A percentile compares a stretch with the other conserved stretches of the same genome.
These are phyloP conservation scores for Pachyuromys duprasi DNA, from an alignment of 2,797 vertebrate species.

Conservation along the genomic window DNA sequence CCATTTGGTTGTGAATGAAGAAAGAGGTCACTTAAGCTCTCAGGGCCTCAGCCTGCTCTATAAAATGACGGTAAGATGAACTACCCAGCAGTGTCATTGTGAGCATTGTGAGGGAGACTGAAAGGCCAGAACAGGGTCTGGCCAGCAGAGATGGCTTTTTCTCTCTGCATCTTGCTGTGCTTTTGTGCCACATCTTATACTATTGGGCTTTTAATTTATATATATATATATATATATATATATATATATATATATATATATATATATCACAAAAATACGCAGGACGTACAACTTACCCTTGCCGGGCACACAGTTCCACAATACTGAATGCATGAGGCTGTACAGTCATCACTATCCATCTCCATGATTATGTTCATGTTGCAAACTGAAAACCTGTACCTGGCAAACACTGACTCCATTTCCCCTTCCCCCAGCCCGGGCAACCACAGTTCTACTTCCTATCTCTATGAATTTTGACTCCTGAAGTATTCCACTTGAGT, in stretches of 20 bases:
- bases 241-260: neutral
- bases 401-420: neutral
- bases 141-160: neutral
- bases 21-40: constrained; percentile 50
- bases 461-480: neutral
- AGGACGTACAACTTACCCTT: neutral
- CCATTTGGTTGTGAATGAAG: constrained; percentile 12
- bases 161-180: neutral
- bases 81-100: neutral
- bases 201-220: neutral
- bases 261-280: neutral
- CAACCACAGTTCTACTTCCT: neutral
- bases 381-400: neutral
- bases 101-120: neutral
- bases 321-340: neutral
- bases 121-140: neutral
- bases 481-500: neutral
- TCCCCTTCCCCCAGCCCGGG: neutral
- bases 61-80: constrained; percentile 14
- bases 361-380: neutral
- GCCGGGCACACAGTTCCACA: neutral
- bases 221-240: neutral
- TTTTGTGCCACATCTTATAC: neutral
- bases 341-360: neutral
- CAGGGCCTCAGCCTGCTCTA: neutral